These are phyloP conservation scores for Thymelicus acteon DNA, from an alignment of 2,888 invertebrate species.

Conservation along the genomic window DNA sequence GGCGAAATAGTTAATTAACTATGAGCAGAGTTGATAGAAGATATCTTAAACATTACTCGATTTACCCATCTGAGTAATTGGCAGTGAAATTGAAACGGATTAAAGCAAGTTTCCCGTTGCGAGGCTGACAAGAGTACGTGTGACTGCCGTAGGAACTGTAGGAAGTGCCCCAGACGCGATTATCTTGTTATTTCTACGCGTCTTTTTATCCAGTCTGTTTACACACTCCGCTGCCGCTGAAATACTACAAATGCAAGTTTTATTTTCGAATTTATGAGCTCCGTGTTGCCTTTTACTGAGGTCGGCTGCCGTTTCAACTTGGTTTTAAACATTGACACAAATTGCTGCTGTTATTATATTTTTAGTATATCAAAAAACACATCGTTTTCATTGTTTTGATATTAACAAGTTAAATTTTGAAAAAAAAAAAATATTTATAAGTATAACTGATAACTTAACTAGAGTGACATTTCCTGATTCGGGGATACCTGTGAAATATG, in stretches of 20 bases:
- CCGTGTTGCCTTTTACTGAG: not conserved
- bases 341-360: too few relatives aligned
- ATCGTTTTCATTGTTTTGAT: too few relatives aligned
- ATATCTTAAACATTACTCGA: conserved; percentile 11
- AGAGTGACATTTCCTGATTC: too few relatives aligned
- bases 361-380: too few relatives aligned
- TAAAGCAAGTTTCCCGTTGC: conserved; percentile 59
- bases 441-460: too few relatives aligned
- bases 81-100: conserved; percentile 57
- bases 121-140: conserved; percentile 72
- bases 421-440: too few relatives aligned
- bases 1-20: conserved; percentile 32
- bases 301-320: not conserved
- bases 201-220: conserved; percentile 46
- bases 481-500: too few relatives aligned
- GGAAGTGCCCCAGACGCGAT: conserved; percentile 65
- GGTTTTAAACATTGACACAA: not conserved
- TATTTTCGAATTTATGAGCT: conserved; percentile 3
- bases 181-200: conserved; percentile 71
- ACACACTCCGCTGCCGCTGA: conserved; percentile 23
- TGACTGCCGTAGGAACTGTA: conserved; percentile 69
- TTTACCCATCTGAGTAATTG: not conserved
- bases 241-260: conserved; percentile 29
- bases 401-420: too few relatives aligned
- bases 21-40: conserved; percentile 10